Base-by-base conservation (phyloP, 2,113 vertebrate species). In the Psettodes erumei region DNA sequence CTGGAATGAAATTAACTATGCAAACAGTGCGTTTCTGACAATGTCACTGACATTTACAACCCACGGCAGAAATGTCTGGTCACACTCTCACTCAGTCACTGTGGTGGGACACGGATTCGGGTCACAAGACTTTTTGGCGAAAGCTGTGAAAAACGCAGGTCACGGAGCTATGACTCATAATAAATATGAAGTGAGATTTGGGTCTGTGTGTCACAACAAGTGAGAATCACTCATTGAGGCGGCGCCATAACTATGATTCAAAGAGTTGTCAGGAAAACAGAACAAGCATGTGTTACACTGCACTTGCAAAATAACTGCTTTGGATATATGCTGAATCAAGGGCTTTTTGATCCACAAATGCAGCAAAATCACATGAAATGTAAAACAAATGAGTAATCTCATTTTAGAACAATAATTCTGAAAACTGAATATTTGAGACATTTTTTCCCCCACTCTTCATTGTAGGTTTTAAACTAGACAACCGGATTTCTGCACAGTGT, bases 121-220 rank as follows among this genome's bases (percentile, higher is more conserved):
- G 79, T 68, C 83, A 77, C 25, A 45, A 48, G 61, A 42, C 21
- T 56, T 62, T 78, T 62, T 70, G 59, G 62, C 55, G 70, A 37
- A 54, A 47, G 27, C 25, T 60, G 56, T 40, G 51, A 71, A 42
- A n/a, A 19, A 47, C 2, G n/a, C 43, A 37, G 23, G 66, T 43
- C 45, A 35, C 27, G 23, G 43, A 64, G 55, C 60, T 71, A 32
- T 68, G 71, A 83, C 32, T 40, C 50, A 73, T n/a, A 66, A 79
- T 47, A 58, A 40, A 53, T 38, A 37, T 43, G 61, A 63, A 61
- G 56, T 80, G 63, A 67, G 25, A 75, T 70, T 28, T 72, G 28
- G 10, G 53, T 70, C 50, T 75, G 2, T 45, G 56, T 72, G 54
- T 63, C 47, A 66, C 56, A 63, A 64, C 62, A 62, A 50, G 55